phyloP scores from a whole-genome alignment of 2,113 vertebrate genomes.

The Myxocyprinus asiaticus region DNA sequence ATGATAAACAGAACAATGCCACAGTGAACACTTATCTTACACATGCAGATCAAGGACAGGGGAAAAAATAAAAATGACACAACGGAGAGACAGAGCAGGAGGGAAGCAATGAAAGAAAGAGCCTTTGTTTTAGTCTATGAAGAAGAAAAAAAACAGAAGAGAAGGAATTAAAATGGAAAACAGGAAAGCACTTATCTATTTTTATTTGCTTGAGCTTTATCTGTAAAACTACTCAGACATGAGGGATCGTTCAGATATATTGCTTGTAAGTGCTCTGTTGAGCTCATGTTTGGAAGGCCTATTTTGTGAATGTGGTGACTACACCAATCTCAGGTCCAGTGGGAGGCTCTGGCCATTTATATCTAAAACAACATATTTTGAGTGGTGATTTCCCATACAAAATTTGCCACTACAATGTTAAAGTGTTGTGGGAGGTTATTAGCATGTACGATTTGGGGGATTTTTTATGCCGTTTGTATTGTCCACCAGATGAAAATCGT shows the following conservation, averaged over 20 bases:
- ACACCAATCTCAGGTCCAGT: background rate
- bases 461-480: background rate
- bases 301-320: background rate
- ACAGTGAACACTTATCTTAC: constrained; percentile 25
- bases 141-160: constrained; percentile 5
- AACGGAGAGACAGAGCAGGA: background rate
- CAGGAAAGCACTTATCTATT: constrained; percentile 45
- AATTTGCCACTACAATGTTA: too few species aligned
- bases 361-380: too few species aligned
- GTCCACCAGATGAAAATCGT: background rate
- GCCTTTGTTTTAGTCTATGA: constrained; percentile 44
- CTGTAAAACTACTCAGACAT: constrained; percentile 24
- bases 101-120: constrained; percentile 39
- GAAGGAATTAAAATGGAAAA: constrained; percentile 34
- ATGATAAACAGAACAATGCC: constrained; percentile 35
- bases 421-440: too few species aligned
- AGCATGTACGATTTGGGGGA: too few species aligned
- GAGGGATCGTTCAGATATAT: constrained; percentile 17
- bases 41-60: constrained; percentile 28
- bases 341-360: too few species aligned
- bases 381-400: too few species aligned
- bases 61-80: constrained; percentile 8
- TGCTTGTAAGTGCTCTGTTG: background rate
- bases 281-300: background rate
- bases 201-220: constrained; percentile 30